Base-by-base conservation (phyloP, 2,797 vertebrate species). In the Pangasius sanitwongsei region DNA sequence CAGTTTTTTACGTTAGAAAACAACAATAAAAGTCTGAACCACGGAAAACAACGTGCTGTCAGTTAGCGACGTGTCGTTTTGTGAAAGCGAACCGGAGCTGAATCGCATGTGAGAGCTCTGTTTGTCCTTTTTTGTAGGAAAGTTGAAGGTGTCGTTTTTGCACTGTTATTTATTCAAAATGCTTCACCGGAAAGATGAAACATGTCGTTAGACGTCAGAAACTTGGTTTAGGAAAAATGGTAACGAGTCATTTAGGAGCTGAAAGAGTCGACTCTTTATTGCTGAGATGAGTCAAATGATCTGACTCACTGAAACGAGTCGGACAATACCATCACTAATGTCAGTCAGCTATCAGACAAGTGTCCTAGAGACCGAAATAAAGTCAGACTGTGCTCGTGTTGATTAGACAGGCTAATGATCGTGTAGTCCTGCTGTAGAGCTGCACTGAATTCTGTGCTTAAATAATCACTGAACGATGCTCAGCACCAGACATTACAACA, bases 191-290 rank as follows among this genome's bases (percentile, higher is more conserved):
- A 50, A 28, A 53, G 12, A 77, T 28, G n/a, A 44, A 44, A 6
- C n/a, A 6, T 3, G 15, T 9, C 41, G 41, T 20, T 41, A 3
- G 7, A 75, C 20, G 48, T 13, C 20, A 48, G 23, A 28, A 77
- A 50, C 41, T 48, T 15, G 12, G 12, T 77, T 50, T 31, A 9
- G 6, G 4, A 53, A 55, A 77, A 48, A 25, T 2, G 12, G 41
- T 9, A 2, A 23, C 0, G 16, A 34, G 50, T 80, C n/a, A 20
- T 4, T 20, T 11, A 1, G 16, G 75, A 78, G 75, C 28, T n/a
- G 75, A 80, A 80, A 80, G 44, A n/a, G 48, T 77, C 44, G 74
- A 77, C 12, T 78, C 44, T 53, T 77, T n/a, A n/a, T 37, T 34
- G 75, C 50, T 34, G 53, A 23, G 18, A 23, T 6, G 53, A 57